Percentiles rank a stretch among this genome's conserved stretches.
Evolutionary conservation across 2,888 invertebrate species (phyloP).

Genomic region (Trachelus tabidus): DNA sequence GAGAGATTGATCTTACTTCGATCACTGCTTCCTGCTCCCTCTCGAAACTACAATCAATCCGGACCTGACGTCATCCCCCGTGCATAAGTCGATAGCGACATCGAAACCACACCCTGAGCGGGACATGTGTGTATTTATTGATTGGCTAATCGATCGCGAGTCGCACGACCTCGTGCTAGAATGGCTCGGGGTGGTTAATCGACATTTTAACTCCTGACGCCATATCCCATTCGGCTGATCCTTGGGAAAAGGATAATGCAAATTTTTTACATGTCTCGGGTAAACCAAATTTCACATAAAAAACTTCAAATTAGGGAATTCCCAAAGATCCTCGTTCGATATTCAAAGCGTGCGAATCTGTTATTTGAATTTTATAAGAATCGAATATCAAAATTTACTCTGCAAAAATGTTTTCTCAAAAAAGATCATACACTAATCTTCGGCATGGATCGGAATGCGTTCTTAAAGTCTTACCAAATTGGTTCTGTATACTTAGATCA

Average conservation of each 20-base stretch:
- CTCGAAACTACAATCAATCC: background rate
- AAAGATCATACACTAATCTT: too few species aligned
- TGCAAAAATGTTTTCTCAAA: too few species aligned
- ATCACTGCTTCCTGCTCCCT: background rate
- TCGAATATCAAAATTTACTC: too few species aligned
- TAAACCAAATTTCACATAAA: background rate
- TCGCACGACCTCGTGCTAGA: slow-evolving; percentile 4
- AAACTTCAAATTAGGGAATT: background rate
- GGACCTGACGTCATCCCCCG: slow-evolving; percentile 3
- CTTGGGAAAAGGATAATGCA: background rate
- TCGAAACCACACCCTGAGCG: slow-evolving; percentile 1
- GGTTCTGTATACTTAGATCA: too few species aligned
- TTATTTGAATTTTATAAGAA: too few species aligned
- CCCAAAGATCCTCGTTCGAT: too few species aligned
- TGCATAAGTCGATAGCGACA: background rate
- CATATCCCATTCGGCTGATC: background rate
- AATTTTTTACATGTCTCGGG: background rate
- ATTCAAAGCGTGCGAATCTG: too few species aligned
- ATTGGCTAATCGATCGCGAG: background rate
- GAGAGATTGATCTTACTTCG: background rate
- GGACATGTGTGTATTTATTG: background rate
- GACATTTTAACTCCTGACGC: background rate
- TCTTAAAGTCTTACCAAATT: too few species aligned
- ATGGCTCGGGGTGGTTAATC: slow-evolving; percentile 1
- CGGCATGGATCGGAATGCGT: too few species aligned